A percentile compares a stretch with the other conserved stretches of the same genome.
Conservation (phyloP, 92 coral and sea anemone genomes). For the Paragorgia papillata region DNA sequence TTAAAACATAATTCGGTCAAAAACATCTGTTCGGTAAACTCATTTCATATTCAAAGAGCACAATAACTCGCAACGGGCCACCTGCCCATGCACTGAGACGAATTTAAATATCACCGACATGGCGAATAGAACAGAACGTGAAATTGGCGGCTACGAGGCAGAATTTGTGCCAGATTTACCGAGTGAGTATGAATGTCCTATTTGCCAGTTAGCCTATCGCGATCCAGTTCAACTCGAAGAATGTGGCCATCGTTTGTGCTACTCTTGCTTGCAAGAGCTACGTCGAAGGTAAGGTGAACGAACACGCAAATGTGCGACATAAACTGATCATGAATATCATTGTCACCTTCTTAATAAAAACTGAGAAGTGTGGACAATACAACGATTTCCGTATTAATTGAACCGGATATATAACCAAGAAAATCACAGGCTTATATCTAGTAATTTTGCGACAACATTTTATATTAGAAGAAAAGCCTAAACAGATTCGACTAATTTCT, state of each 20-base stretch:
- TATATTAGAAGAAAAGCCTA: no score
- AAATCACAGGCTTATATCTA: no score
- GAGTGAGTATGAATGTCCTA: slow-evolving; percentile 95
- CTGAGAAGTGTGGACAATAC: no score
- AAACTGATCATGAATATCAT: no score
- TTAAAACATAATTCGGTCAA: neutral
- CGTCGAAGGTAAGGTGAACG: slow-evolving; percentile 68
- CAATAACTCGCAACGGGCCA: neutral
- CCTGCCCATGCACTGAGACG: slow-evolving; percentile 33
- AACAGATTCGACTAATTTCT: no score
- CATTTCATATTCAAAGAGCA: neutral
- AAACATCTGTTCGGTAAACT: slow-evolving; percentile 24
- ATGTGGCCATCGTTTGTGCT: slow-evolving; percentile 97
- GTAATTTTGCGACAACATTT: no score
- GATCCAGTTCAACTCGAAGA: slow-evolving; percentile 98
- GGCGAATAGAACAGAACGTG: slow-evolving; percentile 96
- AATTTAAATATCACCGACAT: slow-evolving; percentile 24
- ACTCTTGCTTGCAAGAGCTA: slow-evolving; percentile 92
- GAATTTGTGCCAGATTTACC: slow-evolving; percentile 85
- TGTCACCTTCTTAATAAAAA: no score
- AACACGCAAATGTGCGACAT: no score
- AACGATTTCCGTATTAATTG: no score
- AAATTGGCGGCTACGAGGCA: slow-evolving; percentile 94
- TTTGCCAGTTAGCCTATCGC: slow-evolving; percentile 95
- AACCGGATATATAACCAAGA: no score